Conservation (phyloP, 2,888 invertebrate species). For the Balanococcus diminutus region DNA sequence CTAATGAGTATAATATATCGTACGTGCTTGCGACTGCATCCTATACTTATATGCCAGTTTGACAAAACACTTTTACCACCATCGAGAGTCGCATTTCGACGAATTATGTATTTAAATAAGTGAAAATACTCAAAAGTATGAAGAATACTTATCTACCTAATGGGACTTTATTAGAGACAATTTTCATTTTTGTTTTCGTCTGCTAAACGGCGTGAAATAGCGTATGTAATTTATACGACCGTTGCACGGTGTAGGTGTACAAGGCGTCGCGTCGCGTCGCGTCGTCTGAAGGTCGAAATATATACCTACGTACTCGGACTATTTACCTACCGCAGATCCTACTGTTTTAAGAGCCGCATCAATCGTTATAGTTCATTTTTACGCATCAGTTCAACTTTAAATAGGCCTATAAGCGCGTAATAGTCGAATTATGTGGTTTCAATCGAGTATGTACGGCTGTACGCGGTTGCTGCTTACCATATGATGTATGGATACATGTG, state of each 20-base stretch:
- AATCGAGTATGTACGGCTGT: no score
- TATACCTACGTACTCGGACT: no score
- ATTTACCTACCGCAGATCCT: not conserved
- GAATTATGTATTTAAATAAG: not conserved
- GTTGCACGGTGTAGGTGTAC: not conserved
- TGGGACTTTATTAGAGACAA: not conserved
- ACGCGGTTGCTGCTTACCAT: no score
- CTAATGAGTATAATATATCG: no score
- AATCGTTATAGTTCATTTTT: not conserved
- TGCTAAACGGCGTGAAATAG: not conserved
- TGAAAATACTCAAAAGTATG: not conserved
- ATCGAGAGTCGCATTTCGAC: not conserved
- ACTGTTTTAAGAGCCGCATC: not conserved
- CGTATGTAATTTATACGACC: not conserved
- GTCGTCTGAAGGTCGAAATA: not conserved
- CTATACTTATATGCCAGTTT: not conserved
- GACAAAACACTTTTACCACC: not conserved
- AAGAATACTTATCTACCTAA: not conserved
- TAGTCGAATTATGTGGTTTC: not conserved
- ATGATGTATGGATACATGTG: no score
- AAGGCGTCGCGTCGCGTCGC: not conserved
- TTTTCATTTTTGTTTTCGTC: constrained; percentile 5
- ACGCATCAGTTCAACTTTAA: not conserved
- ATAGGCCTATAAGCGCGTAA: not conserved
- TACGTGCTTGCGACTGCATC: not conserved